Percentiles rank a stretch among this genome's conserved stretches.
Evolutionary conservation across 2,888 invertebrate species (phyloP).

Genomic region (Coleophora deauratella): DNA sequence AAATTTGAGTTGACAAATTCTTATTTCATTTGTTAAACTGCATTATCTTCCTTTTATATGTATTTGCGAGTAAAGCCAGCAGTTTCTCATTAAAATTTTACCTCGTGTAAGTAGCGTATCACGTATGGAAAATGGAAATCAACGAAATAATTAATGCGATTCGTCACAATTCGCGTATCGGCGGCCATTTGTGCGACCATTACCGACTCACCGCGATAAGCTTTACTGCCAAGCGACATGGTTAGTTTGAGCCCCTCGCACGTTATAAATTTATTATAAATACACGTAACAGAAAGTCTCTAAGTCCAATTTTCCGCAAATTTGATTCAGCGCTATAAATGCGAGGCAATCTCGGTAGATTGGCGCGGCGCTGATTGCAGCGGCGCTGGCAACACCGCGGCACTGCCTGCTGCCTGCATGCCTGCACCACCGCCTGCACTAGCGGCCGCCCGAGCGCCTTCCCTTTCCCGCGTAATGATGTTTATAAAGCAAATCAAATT

Average conservation of each 20-base stretch:
- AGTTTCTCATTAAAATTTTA: too few relatives aligned
- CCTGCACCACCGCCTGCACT: not conserved
- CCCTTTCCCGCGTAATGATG: slow-evolving; percentile 23
- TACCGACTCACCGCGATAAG: slow-evolving; percentile 60
- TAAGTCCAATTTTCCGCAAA: slow-evolving; percentile 69
- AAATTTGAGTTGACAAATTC: too few relatives aligned
- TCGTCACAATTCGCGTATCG: slow-evolving; percentile 54
- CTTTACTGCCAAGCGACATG: slow-evolving; percentile 61
- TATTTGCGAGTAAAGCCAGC: too few relatives aligned
- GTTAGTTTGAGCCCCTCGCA: slow-evolving; percentile 67
- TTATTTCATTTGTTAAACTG: too few relatives aligned
- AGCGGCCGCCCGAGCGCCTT: not conserved
- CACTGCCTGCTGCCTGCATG: not conserved
- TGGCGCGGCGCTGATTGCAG: slow-evolving; percentile 14
- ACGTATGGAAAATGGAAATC: slow-evolving; percentile 23
- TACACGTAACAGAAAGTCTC: slow-evolving; percentile 47
- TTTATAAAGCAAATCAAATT: slow-evolving; percentile 35
- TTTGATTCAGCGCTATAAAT: slow-evolving; percentile 61
- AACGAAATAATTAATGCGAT: slow-evolving; percentile 57
- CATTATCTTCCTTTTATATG: too few relatives aligned
- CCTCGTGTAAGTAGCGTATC: not conserved
- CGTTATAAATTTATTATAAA: slow-evolving; percentile 66
- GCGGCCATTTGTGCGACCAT: slow-evolving; percentile 55
- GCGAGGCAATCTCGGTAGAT: slow-evolving; percentile 21
- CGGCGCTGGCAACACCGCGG: slow-evolving; percentile 2